phyloP scores from a whole-genome alignment of 2,888 invertebrate species.

The Phortica okadai region DNA sequence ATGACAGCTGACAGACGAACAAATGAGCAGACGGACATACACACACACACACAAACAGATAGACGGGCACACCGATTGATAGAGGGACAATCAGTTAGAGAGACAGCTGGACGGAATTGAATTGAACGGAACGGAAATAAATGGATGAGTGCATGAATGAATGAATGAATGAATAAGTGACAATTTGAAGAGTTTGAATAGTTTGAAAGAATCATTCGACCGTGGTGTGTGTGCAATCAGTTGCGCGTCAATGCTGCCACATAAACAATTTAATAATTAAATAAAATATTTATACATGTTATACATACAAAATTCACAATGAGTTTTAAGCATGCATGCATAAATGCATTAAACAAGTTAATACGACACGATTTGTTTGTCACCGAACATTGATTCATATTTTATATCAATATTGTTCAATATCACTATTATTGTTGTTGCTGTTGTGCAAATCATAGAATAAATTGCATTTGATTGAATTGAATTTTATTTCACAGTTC shows the following conservation, averaged over 20 bases:
- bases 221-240: not conserved
- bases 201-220: too few relatives aligned
- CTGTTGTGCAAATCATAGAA: conserved; percentile 8
- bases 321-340: not conserved
- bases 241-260: conserved; percentile 53
- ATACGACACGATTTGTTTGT: conserved; percentile 21
- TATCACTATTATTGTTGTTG: too few relatives aligned
- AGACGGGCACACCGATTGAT: not conserved
- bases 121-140: conserved; percentile 37
- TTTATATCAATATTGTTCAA: too few relatives aligned
- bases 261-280: conserved; percentile 59
- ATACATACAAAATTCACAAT: not conserved
- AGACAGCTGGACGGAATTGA: conserved; percentile 36
- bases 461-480: conserved; percentile 28
- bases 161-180: not conserved
- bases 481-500: conserved; percentile 36
- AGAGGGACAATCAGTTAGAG: conserved; percentile 12
- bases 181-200: too few relatives aligned
- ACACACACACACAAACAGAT: not conserved
- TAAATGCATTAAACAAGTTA: conserved; percentile 28
- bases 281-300: conserved; percentile 39
- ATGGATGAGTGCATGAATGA: not conserved
- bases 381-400: conserved; percentile 26
- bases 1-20: conserved; percentile 22
- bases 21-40: too few relatives aligned